These are phyloP conservation scores for Apamea monoglypha DNA, from an alignment of 2,888 invertebrate genomes.

Conservation along the genomic window DNA sequence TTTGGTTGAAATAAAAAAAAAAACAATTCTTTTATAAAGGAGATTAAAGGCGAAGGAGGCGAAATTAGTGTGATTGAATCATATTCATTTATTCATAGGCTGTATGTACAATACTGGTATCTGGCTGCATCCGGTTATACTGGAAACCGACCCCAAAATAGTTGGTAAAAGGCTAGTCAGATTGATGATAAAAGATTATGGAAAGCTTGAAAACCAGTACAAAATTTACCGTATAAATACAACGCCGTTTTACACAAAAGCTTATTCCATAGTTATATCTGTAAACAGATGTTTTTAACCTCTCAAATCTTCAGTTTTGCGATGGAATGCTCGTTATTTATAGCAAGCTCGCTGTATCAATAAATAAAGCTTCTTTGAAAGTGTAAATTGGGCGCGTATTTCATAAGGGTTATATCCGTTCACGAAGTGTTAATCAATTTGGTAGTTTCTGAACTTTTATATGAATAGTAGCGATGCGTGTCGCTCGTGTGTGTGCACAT, in stretches of 20 bases:
- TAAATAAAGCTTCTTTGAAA: constrained; percentile 25
- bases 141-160: neutral
- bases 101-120: neutral
- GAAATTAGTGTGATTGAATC: neutral
- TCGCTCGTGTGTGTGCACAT: neutral
- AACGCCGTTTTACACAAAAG: neutral
- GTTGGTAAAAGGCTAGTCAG: neutral
- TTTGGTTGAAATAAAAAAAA: neutral
- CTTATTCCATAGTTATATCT: neutral
- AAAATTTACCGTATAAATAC: neutral
- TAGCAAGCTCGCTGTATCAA: constrained; percentile 21
- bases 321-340: constrained; percentile 16
- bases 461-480: neutral
- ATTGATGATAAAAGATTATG: neutral
- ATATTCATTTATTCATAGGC: neutral
- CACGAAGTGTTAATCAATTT: neutral
- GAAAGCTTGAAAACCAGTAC: neutral
- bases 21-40: neutral
- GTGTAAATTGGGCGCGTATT: neutral
- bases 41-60: too few relatives aligned
- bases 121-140: neutral
- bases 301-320: neutral
- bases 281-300: constrained; percentile 38
- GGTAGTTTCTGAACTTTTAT: neutral
- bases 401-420: neutral